Evolutionary conservation across 2,113 vertebrate genomes (phyloP).

Genomic region (Grammomys dolichurus): DNA sequence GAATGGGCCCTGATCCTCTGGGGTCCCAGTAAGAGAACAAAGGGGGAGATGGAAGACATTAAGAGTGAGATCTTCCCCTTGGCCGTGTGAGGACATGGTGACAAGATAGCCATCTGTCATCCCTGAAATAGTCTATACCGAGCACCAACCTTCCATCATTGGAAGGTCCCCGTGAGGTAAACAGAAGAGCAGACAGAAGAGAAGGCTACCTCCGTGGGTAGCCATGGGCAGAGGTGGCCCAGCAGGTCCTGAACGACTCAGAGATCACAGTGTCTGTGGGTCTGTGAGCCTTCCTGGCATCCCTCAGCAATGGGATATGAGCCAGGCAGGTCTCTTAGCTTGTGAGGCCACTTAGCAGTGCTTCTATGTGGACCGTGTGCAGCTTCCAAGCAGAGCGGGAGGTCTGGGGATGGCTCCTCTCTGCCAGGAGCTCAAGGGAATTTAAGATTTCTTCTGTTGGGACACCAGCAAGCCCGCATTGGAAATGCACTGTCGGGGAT

Average conservation of each 20-base stretch:
- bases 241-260: neutral
- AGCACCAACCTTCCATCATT: neutral
- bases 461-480: neutral
- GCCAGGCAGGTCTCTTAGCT: neutral
- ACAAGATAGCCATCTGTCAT: neutral
- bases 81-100: neutral
- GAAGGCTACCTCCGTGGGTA: neutral
- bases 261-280: neutral
- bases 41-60: no score
- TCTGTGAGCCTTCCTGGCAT: neutral
- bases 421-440: neutral
- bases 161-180: no score
- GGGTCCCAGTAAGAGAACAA: neutral
- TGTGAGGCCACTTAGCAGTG: neutral
- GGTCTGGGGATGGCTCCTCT: neutral
- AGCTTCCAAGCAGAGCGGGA: neutral
- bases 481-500: neutral
- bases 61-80: neutral
- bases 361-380: neutral
- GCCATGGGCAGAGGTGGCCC: neutral
- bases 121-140: neutral
- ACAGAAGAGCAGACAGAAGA: neutral
- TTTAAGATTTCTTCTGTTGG: neutral
- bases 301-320: neutral
- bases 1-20: neutral